Evolutionary conservation across 2,797 vertebrate genomes (phyloP), one percentile per base, ranked within the genome.

Genomic region (Poeciliopsis turneri): DNA sequence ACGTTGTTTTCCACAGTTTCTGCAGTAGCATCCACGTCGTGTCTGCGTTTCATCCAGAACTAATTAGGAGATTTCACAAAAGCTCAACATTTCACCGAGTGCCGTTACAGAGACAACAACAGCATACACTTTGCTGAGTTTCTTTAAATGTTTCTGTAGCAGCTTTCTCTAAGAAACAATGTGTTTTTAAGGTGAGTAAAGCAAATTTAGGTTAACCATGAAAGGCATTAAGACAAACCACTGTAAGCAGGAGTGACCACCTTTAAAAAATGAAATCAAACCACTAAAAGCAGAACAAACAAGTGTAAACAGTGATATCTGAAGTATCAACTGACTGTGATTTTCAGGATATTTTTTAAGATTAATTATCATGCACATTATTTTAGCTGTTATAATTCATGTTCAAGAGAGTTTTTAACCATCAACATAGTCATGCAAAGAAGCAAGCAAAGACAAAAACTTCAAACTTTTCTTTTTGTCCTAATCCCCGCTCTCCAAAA

Each of bases 1-100:
- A 86, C 33, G 39, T 81, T 69, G 75, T 93, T 95, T 95, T 95
- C 95, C 94, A 93, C 87, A 89, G 83, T 91, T 93, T 92, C 86
- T 89, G 85, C 82, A 70, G 78, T 90, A 93, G 85, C 88, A 91
- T 94, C 91, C 89, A 90, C 92, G 90, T 91, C 80, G 87, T 76
- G 81, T 90, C 90, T 94, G 89, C 83, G 85, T 89, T 94, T 91
- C 86, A 73, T 93, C 90, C 87, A 91, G 87, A 70, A 72, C 84
- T 88, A 93, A 90, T 94, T 92, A 92, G 83, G 78, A 87, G 84
- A 90, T 87, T 85, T 88, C 86, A 91, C 90, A 91, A 89, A 90
- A 86, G 78, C 78, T 91, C 75, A 86, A 89, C 89, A 89, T 91
- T 92, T 90, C 82, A 89, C 87, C 87, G 87, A 83, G 84, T 86